Percentiles rank a stretch among this genome's conserved stretches.
Evolutionary conservation across 2,113 vertebrate species (phyloP).

Genomic region (Corapipo altera): DNA sequence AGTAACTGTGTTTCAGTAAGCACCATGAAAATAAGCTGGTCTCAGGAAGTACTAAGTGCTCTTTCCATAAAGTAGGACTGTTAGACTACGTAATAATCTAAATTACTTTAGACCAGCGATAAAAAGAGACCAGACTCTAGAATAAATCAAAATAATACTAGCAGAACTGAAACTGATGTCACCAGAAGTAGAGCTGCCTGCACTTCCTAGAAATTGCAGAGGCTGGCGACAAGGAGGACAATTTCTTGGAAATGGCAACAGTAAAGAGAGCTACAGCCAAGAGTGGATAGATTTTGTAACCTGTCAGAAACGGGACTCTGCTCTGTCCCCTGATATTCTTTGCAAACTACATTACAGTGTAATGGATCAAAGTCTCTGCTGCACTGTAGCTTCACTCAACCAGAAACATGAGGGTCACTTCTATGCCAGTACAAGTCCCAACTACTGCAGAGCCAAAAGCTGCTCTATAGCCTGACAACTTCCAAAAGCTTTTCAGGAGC

Average conservation of each 20-base stretch:
- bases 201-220: background rate
- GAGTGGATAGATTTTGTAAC: background rate
- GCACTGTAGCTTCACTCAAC: slow-evolving; percentile 13
- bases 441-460: background rate
- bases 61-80: background rate
- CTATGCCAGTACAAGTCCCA: background rate
- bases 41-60: background rate
- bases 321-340: background rate
- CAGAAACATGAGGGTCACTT: slow-evolving; percentile 15
- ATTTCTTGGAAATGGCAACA: background rate
- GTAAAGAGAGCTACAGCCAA: background rate
- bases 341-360: background rate
- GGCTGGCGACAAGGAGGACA: background rate
- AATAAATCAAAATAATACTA: background rate
- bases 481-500: background rate
- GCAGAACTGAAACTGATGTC: background rate
- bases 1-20: background rate
- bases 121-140: background rate
- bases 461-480: background rate
- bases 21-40: background rate
- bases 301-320: background rate
- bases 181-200: background rate
- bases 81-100: background rate
- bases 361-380: slow-evolving; percentile 20
- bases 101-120: background rate